Evolutionary conservation across 1,140 invertebrate genomes (phyloP), one percentile per base, ranked within the genome.

Genomic region (Elymnias hypermnestra): DNA sequence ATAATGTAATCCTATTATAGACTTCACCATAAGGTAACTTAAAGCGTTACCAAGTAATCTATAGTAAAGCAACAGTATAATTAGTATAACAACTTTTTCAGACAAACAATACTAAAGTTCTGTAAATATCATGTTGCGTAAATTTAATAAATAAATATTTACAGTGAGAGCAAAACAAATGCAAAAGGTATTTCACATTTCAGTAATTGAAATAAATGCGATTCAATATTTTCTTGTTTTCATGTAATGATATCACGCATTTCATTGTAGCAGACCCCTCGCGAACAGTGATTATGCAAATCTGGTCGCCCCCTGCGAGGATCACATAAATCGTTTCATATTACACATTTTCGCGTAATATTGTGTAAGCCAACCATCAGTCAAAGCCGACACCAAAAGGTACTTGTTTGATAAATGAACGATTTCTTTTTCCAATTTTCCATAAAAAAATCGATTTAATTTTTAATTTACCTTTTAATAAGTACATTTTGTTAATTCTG

Each of bases 241-340:
- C 13, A 26, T 37, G 39, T 44, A 35, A 36, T 44, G 25, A 51
- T 55, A 64, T 62, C 60, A 70, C 62, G 62, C 63, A 65, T 73
- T 73, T 73, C 61, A 65, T 68, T 63, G 53, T 54, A 39, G 15
- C 10, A 46, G 37, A 56, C 40, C 31, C 56, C 40, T 36, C 40
- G 36, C 53, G 52, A 57, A 56, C 52, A 57, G 63, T 70, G 68
- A 74, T 74, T 74, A 74, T 74, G 72, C 46, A 72, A 70, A 74
- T 74, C 18, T 29, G 18, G 37, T 35, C 53, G 52, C 57, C 58
- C 55, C 61, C 53, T 50, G 46, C 61, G 53, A 50, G 62, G 65
- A 60, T 70, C 59, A 64, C 63, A 68, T 72, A 75, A 75, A 72
- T 70, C 66, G 62, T 75, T 70, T 68, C 60, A 70, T 63, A 72